These are phyloP conservation scores for Turritopsis dohrnii DNA, from an alignment of 30 jellyfish, hydroid and myxozoan genomes.

Conservation along the genomic window DNA sequence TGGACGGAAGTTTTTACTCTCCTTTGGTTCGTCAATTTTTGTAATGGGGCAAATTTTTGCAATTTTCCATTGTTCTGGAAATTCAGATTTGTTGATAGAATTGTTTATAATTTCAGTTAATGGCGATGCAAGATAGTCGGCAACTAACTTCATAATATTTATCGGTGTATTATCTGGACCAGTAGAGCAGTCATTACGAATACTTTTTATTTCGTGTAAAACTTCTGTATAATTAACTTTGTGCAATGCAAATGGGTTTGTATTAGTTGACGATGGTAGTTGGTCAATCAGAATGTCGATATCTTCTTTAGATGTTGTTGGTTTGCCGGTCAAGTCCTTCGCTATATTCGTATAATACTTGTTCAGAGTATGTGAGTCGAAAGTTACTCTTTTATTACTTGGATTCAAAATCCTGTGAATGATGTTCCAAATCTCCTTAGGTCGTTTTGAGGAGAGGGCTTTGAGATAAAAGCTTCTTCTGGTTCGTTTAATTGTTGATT, in stretches of 20 bases:
- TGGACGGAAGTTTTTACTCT: too few relatives aligned
- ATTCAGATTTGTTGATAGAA: slow-evolving; percentile 25
- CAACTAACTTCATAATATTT: slow-evolving; percentile 37
- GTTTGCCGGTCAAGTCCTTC: background rate
- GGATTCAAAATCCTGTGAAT: too few relatives aligned
- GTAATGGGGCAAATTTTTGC: slow-evolving; percentile 46
- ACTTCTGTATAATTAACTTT: background rate
- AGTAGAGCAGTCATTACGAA: slow-evolving; percentile 14
- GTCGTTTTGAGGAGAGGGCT: background rate
- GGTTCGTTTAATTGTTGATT: too few relatives aligned
- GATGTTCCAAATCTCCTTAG: background rate
- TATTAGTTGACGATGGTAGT: background rate
- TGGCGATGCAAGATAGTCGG: slow-evolving; percentile 41
- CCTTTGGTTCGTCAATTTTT: too few relatives aligned
- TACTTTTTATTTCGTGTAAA: background rate
- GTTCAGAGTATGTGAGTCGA: too few relatives aligned
- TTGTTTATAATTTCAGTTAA: slow-evolving; percentile 23
- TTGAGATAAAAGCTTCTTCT: too few relatives aligned
- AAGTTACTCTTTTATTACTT: too few relatives aligned
- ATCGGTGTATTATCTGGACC: slow-evolving; percentile 27
- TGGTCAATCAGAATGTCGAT: background rate
- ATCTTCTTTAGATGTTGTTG: background rate
- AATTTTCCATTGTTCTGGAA: slow-evolving; percentile 40
- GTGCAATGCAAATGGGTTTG: background rate
- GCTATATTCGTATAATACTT: background rate